Evolutionary conservation across 2,888 invertebrate genomes (phyloP).

Genomic region (Gisinianus flammeolus): DNA sequence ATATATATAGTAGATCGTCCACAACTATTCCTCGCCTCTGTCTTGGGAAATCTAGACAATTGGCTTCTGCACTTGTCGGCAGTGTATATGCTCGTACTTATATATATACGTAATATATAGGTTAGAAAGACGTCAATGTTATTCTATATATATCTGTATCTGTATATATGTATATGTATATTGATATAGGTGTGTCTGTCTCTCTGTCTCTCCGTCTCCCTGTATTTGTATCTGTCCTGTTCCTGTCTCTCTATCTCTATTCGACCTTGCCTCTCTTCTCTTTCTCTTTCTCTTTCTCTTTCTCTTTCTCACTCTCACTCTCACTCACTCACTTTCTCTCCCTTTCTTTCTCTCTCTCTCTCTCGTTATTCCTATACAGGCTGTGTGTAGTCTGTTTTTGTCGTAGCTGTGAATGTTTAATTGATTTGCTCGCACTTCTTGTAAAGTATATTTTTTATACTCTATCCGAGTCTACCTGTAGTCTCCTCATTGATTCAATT

Average conservation of each 20-base stretch:
- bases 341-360: too few relatives aligned
- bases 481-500: too few relatives aligned
- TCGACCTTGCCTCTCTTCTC: constrained; percentile 18
- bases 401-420: too few relatives aligned
- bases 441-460: too few relatives aligned
- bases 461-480: too few relatives aligned
- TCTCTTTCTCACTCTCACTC: too few relatives aligned
- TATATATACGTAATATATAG: neutral
- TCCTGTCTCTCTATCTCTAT: neutral
- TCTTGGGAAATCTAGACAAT: constrained; percentile 32
- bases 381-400: too few relatives aligned
- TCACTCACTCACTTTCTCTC: too few relatives aligned
- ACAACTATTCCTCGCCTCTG: constrained; percentile 25
- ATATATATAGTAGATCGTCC: neutral
- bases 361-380: too few relatives aligned
- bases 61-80: constrained; percentile 40
- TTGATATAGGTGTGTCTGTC: neutral
- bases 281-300: constrained; percentile 7
- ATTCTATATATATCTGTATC: neutral
- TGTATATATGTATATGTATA: constrained; percentile 8
- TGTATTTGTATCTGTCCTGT: neutral
- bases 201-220: constrained; percentile 9
- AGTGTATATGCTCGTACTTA: neutral
- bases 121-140: too few relatives aligned
- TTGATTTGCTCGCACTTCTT: too few relatives aligned